Evolutionary conservation across 2,113 vertebrate species (phyloP), one percentile per base, ranked within the genome.

Genomic region (Verasper variegatus): DNA sequence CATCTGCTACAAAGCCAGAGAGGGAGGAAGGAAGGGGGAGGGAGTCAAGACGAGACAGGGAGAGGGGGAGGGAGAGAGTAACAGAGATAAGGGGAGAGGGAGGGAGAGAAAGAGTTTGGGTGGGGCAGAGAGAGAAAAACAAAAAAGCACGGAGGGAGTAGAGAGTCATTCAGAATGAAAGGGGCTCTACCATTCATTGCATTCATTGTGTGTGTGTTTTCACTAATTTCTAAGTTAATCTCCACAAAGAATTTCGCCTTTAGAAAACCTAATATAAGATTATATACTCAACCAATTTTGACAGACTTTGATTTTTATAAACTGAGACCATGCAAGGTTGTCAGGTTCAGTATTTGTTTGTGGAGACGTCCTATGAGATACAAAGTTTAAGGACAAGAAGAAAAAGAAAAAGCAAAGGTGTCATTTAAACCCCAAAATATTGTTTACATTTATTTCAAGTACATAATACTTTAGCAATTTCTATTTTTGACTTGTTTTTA

Each of bases 1-100:
- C 45, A 67, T 59, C 71, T 68, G 74, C 26, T 74, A 63, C 45
- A 70, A 76, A 65, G 55, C 14, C 10, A 45, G 54, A 62, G 42
- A 63, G 20, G 14, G 64, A 55, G 68, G 5, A 27, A 24, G 37
- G 54, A 12, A 57, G 21, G 37, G 51, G 24, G 56, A 54, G 60
- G 3, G 52, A 17, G 80, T 47, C 14, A 51, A 11, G 40, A 42
- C 42, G 69, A 54, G 68, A 21, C 8, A 20, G 14, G 23, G 23
- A 21, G 71, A 24, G 45, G 69, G 26, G 63, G 59, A 49, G 20
- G 31, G 21, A 31, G 17, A 37, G 9, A 37, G 35, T 10, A 37
- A 37, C 35, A 37, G 35, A 61, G 17, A 64, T 3, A 37, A 27
- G 11, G 40, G 14, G 27, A 40, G 27, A 42, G 35, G 35, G 35